These are phyloP conservation scores for Girardinus metallicus DNA, from an alignment of 2,797 vertebrate genomes.

Conservation along the genomic window DNA sequence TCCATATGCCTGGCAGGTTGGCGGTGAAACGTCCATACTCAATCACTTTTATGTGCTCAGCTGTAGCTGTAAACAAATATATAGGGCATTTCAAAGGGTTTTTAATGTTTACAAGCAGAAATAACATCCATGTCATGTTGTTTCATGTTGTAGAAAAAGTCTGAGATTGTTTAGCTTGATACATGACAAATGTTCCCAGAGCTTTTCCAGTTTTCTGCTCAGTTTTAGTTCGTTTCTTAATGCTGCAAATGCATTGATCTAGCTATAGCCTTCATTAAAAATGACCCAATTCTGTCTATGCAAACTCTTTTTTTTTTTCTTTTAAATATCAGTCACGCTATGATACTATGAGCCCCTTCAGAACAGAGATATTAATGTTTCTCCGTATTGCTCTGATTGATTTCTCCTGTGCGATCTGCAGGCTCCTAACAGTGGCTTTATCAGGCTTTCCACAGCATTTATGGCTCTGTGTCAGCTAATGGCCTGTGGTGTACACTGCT, in stretches of 20 bases:
- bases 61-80: conserved; percentile 1
- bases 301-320: not conserved
- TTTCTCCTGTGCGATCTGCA: conserved; percentile 63
- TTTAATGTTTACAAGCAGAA: not conserved
- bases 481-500: conserved; percentile 61
- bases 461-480: conserved; percentile 72
- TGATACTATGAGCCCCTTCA: conserved; percentile 5
- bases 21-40: not conserved
- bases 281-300: not conserved
- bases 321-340: conserved; percentile 9
- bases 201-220: not conserved
- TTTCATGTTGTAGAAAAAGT: not conserved
- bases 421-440: conserved; percentile 66
- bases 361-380: conserved; percentile 60
- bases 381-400: conserved; percentile 68
- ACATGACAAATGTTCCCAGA: not conserved
- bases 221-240: not conserved
- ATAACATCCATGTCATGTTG: not conserved
- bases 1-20: not conserved
- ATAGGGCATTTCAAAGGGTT: not conserved
- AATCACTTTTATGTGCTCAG: not conserved
- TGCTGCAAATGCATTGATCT: not conserved
- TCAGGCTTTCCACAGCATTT: conserved; percentile 74
- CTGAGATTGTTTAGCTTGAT: not conserved
- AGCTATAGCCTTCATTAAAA: not conserved